These are phyloP conservation scores for Mycetomoellerius zeteki DNA, from an alignment of 1,140 invertebrate genomes.

Conservation along the genomic window DNA sequence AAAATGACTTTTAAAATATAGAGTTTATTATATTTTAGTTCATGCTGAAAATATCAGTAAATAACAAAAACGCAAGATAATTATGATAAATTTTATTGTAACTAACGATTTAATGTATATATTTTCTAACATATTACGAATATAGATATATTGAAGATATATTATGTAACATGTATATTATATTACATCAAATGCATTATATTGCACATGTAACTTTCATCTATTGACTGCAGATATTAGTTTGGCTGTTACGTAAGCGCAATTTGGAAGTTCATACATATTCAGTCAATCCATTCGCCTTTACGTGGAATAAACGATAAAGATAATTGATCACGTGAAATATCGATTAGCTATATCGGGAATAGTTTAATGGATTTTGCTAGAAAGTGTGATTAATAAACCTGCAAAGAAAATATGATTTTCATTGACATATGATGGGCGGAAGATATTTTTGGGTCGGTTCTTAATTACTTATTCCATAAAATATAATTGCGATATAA, in stretches of 20 bases:
- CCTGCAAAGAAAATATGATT: slow-evolving; percentile 69
- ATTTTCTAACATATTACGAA: not conserved
- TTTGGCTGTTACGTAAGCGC: slow-evolving; percentile 48
- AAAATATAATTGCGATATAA: slow-evolving; percentile 61
- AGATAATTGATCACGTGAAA: slow-evolving; percentile 61
- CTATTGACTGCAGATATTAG: slow-evolving; percentile 45
- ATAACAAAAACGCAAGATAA: not conserved
- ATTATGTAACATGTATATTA: slow-evolving; percentile 1
- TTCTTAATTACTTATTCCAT: slow-evolving; percentile 76
- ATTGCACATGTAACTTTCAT: slow-evolving; percentile 52
- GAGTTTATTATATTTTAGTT: not conserved
- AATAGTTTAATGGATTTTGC: slow-evolving; percentile 67
- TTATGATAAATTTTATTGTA: not conserved
- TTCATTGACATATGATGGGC: slow-evolving; percentile 62
- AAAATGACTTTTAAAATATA: not conserved
- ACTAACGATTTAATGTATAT: not conserved
- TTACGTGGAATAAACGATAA: slow-evolving; percentile 47
- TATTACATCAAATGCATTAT: slow-evolving; percentile 13
- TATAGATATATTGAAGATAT: not conserved
- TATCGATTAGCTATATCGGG: slow-evolving; percentile 49
- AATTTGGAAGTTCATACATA: slow-evolving; percentile 54
- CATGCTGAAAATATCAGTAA: not conserved
- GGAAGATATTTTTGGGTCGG: slow-evolving; percentile 51
- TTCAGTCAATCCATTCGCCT: slow-evolving; percentile 44
- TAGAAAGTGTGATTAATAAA: slow-evolving; percentile 75